A percentile compares a stretch with the other conserved stretches of the same genome.
These are phyloP conservation scores for Gryon sp. DNA, from an alignment of 1,140 invertebrate genomes.

Conservation along the genomic window DNA sequence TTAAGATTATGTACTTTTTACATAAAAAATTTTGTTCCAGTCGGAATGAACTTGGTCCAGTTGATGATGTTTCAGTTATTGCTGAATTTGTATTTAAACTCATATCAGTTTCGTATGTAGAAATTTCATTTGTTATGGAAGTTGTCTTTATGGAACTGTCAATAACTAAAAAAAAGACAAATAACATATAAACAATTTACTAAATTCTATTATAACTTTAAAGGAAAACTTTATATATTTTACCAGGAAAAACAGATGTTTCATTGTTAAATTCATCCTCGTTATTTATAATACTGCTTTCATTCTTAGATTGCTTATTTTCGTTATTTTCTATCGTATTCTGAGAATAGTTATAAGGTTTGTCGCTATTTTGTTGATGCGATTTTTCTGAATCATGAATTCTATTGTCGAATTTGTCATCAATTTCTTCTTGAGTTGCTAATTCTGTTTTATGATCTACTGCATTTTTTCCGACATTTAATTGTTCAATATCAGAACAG, in stretches of 20 bases:
- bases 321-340: slow-evolving; percentile 81
- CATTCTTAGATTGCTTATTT: slow-evolving; percentile 83
- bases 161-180: too few relatives aligned
- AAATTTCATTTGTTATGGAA: too few relatives aligned
- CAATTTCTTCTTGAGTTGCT: neutral
- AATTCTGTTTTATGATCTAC: neutral
- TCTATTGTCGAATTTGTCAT: slow-evolving; percentile 9
- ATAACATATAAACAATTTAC: too few relatives aligned
- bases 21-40: neutral
- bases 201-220: too few relatives aligned
- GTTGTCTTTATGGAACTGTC: too few relatives aligned
- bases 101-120: slow-evolving; percentile 77
- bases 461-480: neutral
- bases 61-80: too few relatives aligned
- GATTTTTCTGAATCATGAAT: slow-evolving; percentile 48
- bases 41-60: neutral
- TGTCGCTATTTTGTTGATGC: slow-evolving; percentile 1
- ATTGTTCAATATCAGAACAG: slow-evolving; percentile 73
- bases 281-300: too few relatives aligned
- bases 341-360: slow-evolving; percentile 63
- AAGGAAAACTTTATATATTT: too few relatives aligned
- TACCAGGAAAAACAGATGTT: too few relatives aligned
- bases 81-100: too few relatives aligned
- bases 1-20: too few relatives aligned
- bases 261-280: too few relatives aligned